phyloP scores from a whole-genome alignment of 2,113 vertebrate genomes.

The Verasper variegatus region DNA sequence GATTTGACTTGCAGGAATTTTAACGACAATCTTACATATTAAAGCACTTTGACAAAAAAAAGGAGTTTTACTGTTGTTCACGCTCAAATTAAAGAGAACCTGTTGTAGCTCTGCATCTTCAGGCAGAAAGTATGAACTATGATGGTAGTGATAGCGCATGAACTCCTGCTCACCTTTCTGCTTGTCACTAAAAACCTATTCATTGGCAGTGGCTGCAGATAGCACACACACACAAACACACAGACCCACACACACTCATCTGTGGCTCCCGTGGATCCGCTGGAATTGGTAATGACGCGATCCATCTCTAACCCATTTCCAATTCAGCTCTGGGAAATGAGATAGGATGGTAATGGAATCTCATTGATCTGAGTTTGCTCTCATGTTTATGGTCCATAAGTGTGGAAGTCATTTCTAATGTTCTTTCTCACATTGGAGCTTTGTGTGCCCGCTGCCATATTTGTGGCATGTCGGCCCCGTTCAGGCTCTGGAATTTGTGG shows the following conservation, averaged over 20 bases:
- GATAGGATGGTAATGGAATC: slow-evolving; percentile 82
- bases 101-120: slow-evolving; percentile 21
- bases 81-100: slow-evolving; percentile 1
- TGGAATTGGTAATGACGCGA: slow-evolving; percentile 79
- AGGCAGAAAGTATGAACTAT: slow-evolving; percentile 39
- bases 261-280: slow-evolving; percentile 63
- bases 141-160: slow-evolving; percentile 64
- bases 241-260: slow-evolving; percentile 46
- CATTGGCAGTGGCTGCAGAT: slow-evolving; percentile 70
- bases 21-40: slow-evolving; percentile 1
- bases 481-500: slow-evolving; percentile 3
- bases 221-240: slow-evolving; percentile 33
- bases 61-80: neutral
- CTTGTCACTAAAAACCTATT: slow-evolving; percentile 76
- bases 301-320: slow-evolving; percentile 81
- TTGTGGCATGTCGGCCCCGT: neutral
- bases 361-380: slow-evolving; percentile 83
- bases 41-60: slow-evolving; percentile 22
- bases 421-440: slow-evolving; percentile 61
- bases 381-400: slow-evolving; percentile 78
- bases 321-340: slow-evolving; percentile 80
- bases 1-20: slow-evolving; percentile 17
- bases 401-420: slow-evolving; percentile 78
- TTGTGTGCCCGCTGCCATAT: slow-evolving; percentile 56
- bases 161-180: slow-evolving; percentile 79